These are phyloP conservation scores for Notamacropus eugenii DNA, from an alignment of 2,797 vertebrate genomes.

Conservation along the genomic window DNA sequence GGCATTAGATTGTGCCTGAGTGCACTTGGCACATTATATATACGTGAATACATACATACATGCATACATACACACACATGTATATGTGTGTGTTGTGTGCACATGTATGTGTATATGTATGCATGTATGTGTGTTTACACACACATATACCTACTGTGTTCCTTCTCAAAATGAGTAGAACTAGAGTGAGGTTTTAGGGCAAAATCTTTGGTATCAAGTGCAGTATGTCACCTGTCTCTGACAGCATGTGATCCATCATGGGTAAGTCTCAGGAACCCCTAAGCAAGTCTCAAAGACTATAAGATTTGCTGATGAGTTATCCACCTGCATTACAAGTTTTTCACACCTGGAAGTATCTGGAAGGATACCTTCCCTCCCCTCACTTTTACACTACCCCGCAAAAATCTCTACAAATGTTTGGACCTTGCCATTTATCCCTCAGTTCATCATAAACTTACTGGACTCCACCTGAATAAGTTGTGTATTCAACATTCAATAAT, in stretches of 20 bases:
- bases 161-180: not conserved
- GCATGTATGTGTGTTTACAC: too few relatives aligned
- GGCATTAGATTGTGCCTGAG: not conserved
- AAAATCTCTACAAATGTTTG: not conserved
- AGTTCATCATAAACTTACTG: not conserved
- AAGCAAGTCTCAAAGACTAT: not conserved
- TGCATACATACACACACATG: too few relatives aligned
- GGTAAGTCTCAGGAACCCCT: not conserved
- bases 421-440: not conserved
- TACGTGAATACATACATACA: too few relatives aligned
- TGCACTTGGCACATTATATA: not conserved
- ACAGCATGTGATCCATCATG: not conserved
- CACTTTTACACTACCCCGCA: not conserved
- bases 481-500: not conserved
- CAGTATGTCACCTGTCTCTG: not conserved
- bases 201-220: not conserved
- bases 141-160: not conserved
- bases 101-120: too few relatives aligned
- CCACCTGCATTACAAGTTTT: not conserved
- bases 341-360: not conserved
- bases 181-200: not conserved
- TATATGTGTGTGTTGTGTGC: too few relatives aligned
- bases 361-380: not conserved
- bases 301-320: not conserved
- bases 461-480: not conserved